A percentile compares a stretch with the other conserved stretches of the same genome.
phyloP scores from a whole-genome alignment of 37 sponge, comb jelly and placozoan species.

The Spongia lamella region DNA sequence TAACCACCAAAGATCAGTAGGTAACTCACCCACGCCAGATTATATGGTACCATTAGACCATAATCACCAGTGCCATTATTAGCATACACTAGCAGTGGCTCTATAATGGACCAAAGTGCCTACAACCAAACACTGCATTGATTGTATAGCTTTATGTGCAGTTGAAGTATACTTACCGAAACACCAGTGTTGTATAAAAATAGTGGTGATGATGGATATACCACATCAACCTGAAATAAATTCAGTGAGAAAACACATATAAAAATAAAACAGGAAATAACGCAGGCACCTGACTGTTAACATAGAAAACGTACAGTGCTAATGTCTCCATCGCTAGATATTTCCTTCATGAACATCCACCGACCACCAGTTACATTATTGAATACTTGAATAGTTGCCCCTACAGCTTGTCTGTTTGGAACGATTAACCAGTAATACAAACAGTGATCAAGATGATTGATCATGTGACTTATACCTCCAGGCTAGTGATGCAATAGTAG shows the following conservation, averaged over 20 bases:
- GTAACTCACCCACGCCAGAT: conserved; percentile 28
- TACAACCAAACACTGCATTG: not conserved
- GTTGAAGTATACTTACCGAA: not conserved
- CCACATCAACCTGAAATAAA: conserved; percentile 63
- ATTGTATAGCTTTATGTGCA: too few species aligned
- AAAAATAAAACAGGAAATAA: not conserved
- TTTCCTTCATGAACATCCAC: conserved; percentile 84
- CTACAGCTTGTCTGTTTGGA: conserved; percentile 55
- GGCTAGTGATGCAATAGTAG: conserved; percentile 60
- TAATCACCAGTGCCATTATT: conserved; percentile 63
- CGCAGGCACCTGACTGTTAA: too few species aligned
- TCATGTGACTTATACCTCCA: conserved; percentile 50
- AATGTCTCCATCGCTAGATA: conserved; percentile 80
- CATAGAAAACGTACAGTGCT: conserved; percentile 52
- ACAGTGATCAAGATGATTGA: not conserved
- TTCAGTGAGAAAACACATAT: too few species aligned
- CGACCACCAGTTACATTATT: conserved; percentile 35
- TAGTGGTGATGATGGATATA: conserved; percentile 73
- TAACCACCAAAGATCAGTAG: too few species aligned
- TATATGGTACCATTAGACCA: conserved; percentile 60
- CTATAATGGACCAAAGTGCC: conserved; percentile 21
- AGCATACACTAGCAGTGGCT: conserved; percentile 72
- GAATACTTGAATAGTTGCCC: conserved; percentile 57
- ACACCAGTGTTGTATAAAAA: conserved; percentile 36
- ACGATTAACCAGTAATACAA: not conserved